Evolutionary conservation across 2,797 vertebrate genomes (phyloP).

Genomic region (Oreortyx pictus): DNA sequence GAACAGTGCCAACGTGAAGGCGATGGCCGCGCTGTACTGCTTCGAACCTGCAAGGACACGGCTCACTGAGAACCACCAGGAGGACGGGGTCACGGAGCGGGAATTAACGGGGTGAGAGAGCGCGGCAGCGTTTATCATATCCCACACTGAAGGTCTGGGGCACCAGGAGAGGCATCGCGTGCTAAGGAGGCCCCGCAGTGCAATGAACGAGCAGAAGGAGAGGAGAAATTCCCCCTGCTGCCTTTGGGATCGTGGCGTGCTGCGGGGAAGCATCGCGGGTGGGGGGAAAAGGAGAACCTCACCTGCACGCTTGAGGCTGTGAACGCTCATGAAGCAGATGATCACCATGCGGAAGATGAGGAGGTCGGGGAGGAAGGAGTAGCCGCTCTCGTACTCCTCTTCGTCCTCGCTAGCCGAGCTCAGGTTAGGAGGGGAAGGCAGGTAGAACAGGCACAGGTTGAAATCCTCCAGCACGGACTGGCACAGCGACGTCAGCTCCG

Average conservation of each 20-base stretch:
- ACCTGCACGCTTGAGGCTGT: slow-evolving; percentile 97
- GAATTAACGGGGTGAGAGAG: too few relatives aligned
- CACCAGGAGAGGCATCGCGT: too few relatives aligned
- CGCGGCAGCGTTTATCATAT: too few relatives aligned
- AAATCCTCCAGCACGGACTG: slow-evolving; percentile 98
- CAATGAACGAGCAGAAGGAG: too few relatives aligned
- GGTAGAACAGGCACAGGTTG: slow-evolving; percentile 97
- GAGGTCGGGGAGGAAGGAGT: slow-evolving; percentile 89
- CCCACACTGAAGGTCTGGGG: too few relatives aligned
- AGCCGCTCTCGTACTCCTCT: slow-evolving; percentile 88
- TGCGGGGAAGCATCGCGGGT: too few relatives aligned
- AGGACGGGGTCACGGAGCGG: too few relatives aligned
- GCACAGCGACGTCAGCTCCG: slow-evolving; percentile 93
- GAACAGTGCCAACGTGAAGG: slow-evolving; percentile 95
- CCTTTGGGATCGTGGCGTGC: too few relatives aligned
- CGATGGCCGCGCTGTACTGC: slow-evolving; percentile 97
- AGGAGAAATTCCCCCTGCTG: too few relatives aligned
- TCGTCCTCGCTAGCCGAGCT: slow-evolving; percentile 89
- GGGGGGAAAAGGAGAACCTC: not conserved
- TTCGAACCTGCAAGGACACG: slow-evolving; percentile 86
- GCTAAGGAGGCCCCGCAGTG: too few relatives aligned
- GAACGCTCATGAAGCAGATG: slow-evolving; percentile 96
- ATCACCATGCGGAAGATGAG: slow-evolving; percentile 95
- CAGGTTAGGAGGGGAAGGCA: slow-evolving; percentile 83
- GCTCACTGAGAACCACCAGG: too few relatives aligned